These are phyloP conservation scores for Netelia melanura DNA, from an alignment of 2,888 invertebrate species.

Conservation along the genomic window DNA sequence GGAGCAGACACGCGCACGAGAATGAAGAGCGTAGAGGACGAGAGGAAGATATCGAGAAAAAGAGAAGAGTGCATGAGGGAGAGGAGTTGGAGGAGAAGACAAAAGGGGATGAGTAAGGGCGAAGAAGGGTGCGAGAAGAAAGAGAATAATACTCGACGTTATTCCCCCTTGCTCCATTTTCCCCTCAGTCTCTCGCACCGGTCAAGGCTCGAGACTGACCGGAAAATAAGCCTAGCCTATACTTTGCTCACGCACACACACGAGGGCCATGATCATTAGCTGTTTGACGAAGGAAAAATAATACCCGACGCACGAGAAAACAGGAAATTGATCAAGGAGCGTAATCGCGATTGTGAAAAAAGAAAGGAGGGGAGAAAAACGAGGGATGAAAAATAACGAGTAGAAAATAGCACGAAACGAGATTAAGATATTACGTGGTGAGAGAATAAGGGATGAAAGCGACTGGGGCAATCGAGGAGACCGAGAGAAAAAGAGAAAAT, in stretches of 20 bases:
- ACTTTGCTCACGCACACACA: constrained; percentile 27
- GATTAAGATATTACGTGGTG: background rate
- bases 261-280: constrained; percentile 42
- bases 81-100: background rate
- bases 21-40: constrained; percentile 24
- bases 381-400: constrained; percentile 21
- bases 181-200: background rate
- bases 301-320: background rate
- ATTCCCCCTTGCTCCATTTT: constrained; percentile 49
- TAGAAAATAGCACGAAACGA: constrained; percentile 18
- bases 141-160: constrained; percentile 25
- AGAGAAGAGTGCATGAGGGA: background rate
- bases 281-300: constrained; percentile 46
- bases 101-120: constrained; percentile 8
- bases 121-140: constrained; percentile 5
- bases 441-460: constrained; percentile 14
- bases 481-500: constrained; percentile 22
- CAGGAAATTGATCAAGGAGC: too few species aligned
- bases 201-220: constrained; percentile 44
- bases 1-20: background rate
- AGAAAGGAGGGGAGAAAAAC: background rate
- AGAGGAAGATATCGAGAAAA: constrained; percentile 17
- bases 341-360: too few species aligned
- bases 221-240: constrained; percentile 26
- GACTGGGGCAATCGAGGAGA: background rate